Evolutionary conservation across 1,140 invertebrate genomes (phyloP), one percentile per base, ranked within the genome.

Genomic region (Chironomus striatipennis): DNA sequence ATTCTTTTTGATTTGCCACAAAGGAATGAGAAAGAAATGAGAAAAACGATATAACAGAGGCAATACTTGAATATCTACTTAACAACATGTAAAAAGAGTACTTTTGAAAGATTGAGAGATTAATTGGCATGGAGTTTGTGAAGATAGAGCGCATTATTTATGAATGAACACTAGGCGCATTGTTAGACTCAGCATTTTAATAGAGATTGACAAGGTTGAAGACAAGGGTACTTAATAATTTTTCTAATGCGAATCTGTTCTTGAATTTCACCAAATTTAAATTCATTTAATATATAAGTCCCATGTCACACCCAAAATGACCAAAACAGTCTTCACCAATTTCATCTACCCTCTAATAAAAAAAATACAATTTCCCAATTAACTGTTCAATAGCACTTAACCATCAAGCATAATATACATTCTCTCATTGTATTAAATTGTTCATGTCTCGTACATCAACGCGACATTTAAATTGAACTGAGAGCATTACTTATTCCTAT

Each of bases 351-450:
- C n/a, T 10, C n/a, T 12, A 67, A 17, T 9, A 70, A 18, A 70
- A 17, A 18, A 18, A 57, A n/a, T 20, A 70, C 65, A 70, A 70
- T 70, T 70, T 70, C 20, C 65, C 65, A 70, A 70, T 70, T 70
- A 70, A 20, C 8, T 70, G 65, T 70, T 70, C 65, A 70, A 70
- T 70, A 70, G 65, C 65, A 20, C 65, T 70, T 70, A 70, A 10
- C 65, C 9, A 18, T 70, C n/a, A 67, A 70, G 15, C 47, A 57
- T n/a, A 57, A 57, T 57, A 57, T 57, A n/a, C 47, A 57, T 34
- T 34, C 24, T 34, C 24, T 34, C 24, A 34, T 34, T 34, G 24
- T 34, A 34, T 57, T 57, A 57, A 57, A 57, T 57, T 57, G 47
- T 57, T 57, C 12, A 57, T 57, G 47, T 57, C 47, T 57, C 47